phyloP scores from a whole-genome alignment of 2,113 vertebrate species.

The Indicator indicator region DNA sequence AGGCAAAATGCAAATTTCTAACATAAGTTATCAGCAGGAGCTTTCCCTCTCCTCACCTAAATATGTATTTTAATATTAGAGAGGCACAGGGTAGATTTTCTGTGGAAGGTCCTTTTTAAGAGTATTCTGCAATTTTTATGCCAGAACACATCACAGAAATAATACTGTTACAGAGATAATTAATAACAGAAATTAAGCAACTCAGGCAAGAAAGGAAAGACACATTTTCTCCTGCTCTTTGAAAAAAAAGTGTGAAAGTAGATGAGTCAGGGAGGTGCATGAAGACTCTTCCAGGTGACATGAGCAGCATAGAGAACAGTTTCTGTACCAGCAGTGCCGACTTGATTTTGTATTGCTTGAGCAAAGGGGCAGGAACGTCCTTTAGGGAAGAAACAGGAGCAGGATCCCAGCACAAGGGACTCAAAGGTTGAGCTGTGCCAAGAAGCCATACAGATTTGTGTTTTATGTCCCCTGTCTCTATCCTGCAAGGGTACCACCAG shows the following conservation, averaged over 20 bases:
- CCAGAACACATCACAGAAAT: background rate
- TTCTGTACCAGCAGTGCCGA: background rate
- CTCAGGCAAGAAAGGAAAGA: background rate
- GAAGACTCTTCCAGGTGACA: background rate
- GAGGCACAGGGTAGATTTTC: background rate
- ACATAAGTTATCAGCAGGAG: background rate
- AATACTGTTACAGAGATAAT: background rate
- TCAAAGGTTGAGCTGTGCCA: background rate
- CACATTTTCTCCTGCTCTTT: background rate
- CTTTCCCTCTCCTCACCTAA: background rate
- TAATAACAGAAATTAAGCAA: background rate
- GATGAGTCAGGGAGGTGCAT: background rate
- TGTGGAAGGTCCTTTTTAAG: background rate
- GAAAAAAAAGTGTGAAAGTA: background rate
- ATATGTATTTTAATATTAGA: background rate
- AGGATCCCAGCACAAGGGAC: background rate
- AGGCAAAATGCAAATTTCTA: background rate
- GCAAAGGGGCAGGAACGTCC: background rate
- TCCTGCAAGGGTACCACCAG: fast-evolving
- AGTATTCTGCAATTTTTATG: background rate
- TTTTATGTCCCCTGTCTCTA: background rate
- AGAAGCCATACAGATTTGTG: background rate
- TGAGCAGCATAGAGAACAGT: background rate
- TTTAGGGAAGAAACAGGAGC: background rate
- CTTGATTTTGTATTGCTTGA: background rate